Evolutionary conservation across 2,888 invertebrate species (phyloP).

Genomic region (Ormyrus labotus): DNA sequence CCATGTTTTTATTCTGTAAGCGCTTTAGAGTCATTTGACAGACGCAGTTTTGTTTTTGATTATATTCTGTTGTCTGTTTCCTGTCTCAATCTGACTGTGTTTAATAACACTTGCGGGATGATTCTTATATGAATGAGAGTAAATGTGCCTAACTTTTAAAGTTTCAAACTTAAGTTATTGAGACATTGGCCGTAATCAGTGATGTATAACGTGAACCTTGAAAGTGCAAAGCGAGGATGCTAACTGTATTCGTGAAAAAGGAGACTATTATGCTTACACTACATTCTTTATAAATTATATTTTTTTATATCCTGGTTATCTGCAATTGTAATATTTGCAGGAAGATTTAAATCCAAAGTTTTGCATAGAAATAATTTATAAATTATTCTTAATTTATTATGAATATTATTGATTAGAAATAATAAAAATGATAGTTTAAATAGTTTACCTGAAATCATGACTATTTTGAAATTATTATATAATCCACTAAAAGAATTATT

Average conservation of each 20-base stretch:
- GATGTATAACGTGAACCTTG: conserved; percentile 12
- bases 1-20: conserved; percentile 46
- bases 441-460: no score
- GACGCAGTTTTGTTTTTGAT: conserved; percentile 37
- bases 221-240: not conserved
- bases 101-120: not conserved
- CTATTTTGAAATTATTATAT: no score
- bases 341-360: not conserved
- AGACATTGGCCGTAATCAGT: conserved; percentile 19
- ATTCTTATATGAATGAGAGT: no score
- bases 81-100: not conserved
- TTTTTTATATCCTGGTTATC: not conserved
- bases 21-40: conserved; percentile 38
- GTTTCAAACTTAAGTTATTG: no score
- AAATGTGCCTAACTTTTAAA: no score
- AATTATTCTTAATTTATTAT: no score
- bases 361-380: no score
- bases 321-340: not conserved
- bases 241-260: conserved; percentile 6
- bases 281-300: not conserved
- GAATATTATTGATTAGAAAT: no score
- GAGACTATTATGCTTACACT: conserved; percentile 12
- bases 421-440: no score
- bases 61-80: not conserved
- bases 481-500: no score